Evolutionary conservation across 2,888 invertebrate species (phyloP).

Genomic region (Leucophenga montana): DNA sequence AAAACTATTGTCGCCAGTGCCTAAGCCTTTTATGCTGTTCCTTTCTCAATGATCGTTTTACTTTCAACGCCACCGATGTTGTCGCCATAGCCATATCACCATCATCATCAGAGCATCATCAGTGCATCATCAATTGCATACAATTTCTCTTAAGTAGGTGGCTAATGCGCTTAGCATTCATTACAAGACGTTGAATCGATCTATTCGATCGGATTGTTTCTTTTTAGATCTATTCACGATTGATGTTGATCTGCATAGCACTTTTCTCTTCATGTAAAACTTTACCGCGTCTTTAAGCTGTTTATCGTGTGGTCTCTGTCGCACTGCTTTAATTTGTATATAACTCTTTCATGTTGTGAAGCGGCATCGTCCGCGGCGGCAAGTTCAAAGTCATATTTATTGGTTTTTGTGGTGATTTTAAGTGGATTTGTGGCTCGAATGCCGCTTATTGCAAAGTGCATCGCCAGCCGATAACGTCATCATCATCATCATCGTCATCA

Average conservation of each 20-base stretch:
- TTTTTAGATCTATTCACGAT: not conserved
- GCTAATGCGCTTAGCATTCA: conserved; percentile 38
- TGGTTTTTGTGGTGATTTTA: conserved; percentile 68
- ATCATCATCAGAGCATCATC: conserved; percentile 13
- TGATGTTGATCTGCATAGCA: not conserved
- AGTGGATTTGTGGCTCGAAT: conserved; percentile 68
- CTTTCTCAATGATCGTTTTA: no score
- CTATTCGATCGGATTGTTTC: conserved; percentile 2
- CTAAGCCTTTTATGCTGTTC: conserved; percentile 14
- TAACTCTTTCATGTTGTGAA: conserved; percentile 20
- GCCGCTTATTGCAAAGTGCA: conserved; percentile 65
- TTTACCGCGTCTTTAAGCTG: conserved; percentile 16
- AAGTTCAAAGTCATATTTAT: conserved; percentile 64
- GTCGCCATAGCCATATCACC: not conserved
- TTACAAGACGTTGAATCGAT: conserved; percentile 29
- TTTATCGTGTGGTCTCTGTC: conserved; percentile 21
- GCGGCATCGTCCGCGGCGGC: conserved; percentile 48
- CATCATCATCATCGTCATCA: not conserved
- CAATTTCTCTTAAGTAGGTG: conserved; percentile 36
- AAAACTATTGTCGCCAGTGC: not conserved
- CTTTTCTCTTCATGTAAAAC: conserved; percentile 1
- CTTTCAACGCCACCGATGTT: conserved; percentile 13
- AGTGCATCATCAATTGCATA: conserved; percentile 12
- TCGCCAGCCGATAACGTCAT: conserved; percentile 47
- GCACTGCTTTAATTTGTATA: not conserved